Conservation (phyloP, 35 echinoderm and acorn worm species). For the Antedon bifida region DNA sequence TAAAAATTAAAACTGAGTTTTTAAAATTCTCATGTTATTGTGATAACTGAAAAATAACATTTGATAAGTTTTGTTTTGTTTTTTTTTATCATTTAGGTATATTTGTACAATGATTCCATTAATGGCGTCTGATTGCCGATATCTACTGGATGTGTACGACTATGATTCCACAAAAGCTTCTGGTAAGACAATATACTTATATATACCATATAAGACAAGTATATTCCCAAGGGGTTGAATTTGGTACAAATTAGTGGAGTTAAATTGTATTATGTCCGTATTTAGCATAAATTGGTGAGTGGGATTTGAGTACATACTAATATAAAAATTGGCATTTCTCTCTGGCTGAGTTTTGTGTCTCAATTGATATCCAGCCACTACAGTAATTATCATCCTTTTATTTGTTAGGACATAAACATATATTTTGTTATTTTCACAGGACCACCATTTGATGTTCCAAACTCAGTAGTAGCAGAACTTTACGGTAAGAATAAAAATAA, state of each 20-base stretch:
- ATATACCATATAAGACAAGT: no score
- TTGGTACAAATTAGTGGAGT: no score
- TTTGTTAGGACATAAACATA: background rate
- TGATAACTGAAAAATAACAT: background rate
- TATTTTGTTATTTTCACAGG: background rate
- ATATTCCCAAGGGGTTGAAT: no score
- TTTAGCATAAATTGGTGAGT: no score
- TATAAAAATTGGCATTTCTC: no score
- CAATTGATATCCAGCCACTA: background rate
- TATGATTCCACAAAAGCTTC: background rate
- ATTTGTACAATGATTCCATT: background rate
- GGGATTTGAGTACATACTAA: no score
- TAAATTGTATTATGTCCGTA: no score
- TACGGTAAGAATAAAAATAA: background rate
- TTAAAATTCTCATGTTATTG: background rate
- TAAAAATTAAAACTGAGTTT: background rate
- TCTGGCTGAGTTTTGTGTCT: no score
- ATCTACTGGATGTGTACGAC: background rate
- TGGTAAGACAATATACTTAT: background rate
- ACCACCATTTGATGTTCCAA: background rate
- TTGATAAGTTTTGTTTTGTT: background rate
- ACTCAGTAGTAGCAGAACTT: background rate
- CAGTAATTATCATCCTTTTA: background rate
- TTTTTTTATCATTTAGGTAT: background rate
- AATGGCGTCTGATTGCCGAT: background rate